Evolutionary conservation across 2,797 vertebrate genomes (phyloP).

Genomic region (Gobio occitaniae): DNA sequence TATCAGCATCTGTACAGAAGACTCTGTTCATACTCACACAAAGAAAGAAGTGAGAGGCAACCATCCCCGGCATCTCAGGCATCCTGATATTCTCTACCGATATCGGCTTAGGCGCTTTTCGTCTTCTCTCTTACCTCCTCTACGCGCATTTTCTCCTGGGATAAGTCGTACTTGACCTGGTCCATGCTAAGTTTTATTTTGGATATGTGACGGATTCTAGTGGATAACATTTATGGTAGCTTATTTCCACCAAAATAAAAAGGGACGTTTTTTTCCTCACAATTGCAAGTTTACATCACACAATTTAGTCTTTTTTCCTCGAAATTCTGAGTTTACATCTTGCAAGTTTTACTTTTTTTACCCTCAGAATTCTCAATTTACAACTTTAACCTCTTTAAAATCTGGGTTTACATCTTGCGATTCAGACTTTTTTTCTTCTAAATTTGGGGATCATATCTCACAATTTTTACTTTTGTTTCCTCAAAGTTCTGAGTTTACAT

Average conservation of each 20-base stretch:
- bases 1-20: slow-evolving; percentile 81
- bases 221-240: not conserved
- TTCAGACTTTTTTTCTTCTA: too few relatives aligned
- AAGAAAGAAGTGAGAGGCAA: slow-evolving; percentile 79
- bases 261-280: too few relatives aligned
- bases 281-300: not conserved
- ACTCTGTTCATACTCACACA: slow-evolving; percentile 82
- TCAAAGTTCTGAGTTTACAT: too few relatives aligned
- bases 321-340: not conserved
- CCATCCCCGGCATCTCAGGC: slow-evolving; percentile 78
- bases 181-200: not conserved
- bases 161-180: not conserved
- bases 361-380: too few relatives aligned
- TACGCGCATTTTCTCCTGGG: slow-evolving; percentile 63
- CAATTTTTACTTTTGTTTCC: too few relatives aligned
- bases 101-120: slow-evolving; percentile 66
- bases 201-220: not conserved
- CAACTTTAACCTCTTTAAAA: too few relatives aligned
- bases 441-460: too few relatives aligned
- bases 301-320: not conserved
- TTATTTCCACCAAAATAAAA: not conserved
- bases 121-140: too few relatives aligned
- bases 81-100: slow-evolving; percentile 80
- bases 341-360: too few relatives aligned
- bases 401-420: not conserved